Evolutionary conservation across 2,888 invertebrate species (phyloP), one percentile per base, ranked within the genome.

Genomic region (Brachylomia viminalis): DNA sequence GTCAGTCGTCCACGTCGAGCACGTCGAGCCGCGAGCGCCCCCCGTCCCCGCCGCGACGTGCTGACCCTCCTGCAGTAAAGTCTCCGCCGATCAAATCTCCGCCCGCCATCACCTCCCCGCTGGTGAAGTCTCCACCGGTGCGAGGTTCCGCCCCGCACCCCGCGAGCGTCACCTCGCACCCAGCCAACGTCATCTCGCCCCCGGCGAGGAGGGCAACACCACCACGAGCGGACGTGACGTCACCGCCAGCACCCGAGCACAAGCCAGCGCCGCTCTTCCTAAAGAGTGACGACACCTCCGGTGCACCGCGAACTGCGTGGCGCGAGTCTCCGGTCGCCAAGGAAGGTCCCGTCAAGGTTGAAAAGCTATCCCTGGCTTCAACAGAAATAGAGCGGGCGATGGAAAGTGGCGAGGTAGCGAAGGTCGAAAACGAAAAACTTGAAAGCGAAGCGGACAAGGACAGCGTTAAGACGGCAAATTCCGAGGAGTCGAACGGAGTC

Each of bases 401-500:
- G 38, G 83, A 66, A 69, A 68, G 61, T 49, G 17, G 38, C 23
- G 86, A 83, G n/a, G 33, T 33, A 13, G 47, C 61, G 49, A 83
- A 86, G 33, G 65, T 65, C 13, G 71, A 86, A n/a, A 78, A 61
- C 0, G 85, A 77, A 54, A 67, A 73, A 61, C 13, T 58, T 45
- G 81, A 75, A 56, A 65, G 27, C 54, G 84, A 76, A 61, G 42
- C 65, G 68, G 49, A 45, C 20, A 67, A 79, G 56, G 59, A 67
- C 27, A 17, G 64, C 49, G 65, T 72, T 11, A 80, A 77, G n/a
- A 27, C 78, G 1, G 69, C 72, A 8, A 86, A 81, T 58, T 83
- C 77, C 6, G 95, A 94, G 23, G 96, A 96, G 77, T 92, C 93
- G 0, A 95, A 95, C 81, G 96, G 96, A 0, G 96, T 96, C n/a